phyloP scores from a whole-genome alignment of 1,140 invertebrate species.

The Hylyphantes graminicola region DNA sequence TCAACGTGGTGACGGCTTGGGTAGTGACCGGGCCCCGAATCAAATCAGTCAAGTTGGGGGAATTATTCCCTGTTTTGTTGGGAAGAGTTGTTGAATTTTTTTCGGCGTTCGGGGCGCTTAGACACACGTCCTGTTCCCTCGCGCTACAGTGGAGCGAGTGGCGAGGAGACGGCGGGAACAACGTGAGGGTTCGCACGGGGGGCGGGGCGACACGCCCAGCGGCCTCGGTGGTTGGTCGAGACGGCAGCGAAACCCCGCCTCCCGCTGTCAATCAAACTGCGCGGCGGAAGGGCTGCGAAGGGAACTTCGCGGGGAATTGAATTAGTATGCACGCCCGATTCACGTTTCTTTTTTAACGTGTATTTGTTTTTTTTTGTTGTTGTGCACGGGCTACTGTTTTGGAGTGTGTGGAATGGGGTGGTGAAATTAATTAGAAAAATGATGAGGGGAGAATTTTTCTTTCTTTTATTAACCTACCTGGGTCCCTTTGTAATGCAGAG shows the following conservation, averaged over 20 bases:
- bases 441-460: too few relatives aligned
- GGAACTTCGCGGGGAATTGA: constrained; percentile 15
- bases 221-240: constrained; percentile 28
- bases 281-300: constrained; percentile 16
- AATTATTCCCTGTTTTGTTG: neutral
- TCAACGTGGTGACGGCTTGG: constrained; percentile 78
- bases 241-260: neutral
- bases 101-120: neutral
- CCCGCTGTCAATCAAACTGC: constrained; percentile 41
- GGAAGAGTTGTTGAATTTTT: neutral
- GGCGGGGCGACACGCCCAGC: neutral
- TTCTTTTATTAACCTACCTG: too few relatives aligned
- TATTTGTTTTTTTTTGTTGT: too few relatives aligned
- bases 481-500: too few relatives aligned
- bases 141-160: neutral
- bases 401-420: neutral
- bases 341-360: neutral
- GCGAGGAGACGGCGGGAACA: neutral
- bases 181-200: neutral
- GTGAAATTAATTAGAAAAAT: neutral
- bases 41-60: neutral
- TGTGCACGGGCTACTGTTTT: too few relatives aligned
- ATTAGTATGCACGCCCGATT: too few relatives aligned
- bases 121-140: neutral
- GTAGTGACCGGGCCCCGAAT: constrained; percentile 9